A percentile compares a stretch with the other conserved stretches of the same genome.
These are phyloP conservation scores for Incurvaria masculella DNA, from an alignment of 2,888 invertebrate species.

Conservation along the genomic window DNA sequence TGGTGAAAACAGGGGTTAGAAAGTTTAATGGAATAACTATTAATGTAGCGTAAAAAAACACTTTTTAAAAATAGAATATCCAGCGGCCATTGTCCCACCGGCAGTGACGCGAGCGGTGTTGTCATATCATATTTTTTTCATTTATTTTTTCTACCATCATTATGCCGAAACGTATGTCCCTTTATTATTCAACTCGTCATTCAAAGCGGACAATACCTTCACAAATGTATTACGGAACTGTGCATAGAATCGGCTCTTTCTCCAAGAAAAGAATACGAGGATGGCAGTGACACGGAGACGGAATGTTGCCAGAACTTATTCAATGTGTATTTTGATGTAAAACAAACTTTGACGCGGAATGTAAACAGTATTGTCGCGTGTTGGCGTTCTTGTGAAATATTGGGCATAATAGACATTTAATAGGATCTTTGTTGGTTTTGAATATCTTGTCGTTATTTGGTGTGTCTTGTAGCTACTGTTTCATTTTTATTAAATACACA, in stretches of 20 bases:
- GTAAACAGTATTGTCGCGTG: slow-evolving; percentile 53
- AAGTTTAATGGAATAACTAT: no score
- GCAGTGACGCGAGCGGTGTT: slow-evolving; percentile 38
- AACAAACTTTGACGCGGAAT: slow-evolving; percentile 54
- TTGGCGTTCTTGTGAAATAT: slow-evolving; percentile 43
- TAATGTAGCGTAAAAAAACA: no score
- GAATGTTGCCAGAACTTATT: slow-evolving; percentile 21
- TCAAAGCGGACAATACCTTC: slow-evolving; percentile 22
- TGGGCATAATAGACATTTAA: slow-evolving; percentile 47
- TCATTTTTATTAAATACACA: no score
- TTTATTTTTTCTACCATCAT: background rate
- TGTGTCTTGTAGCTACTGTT: no score
- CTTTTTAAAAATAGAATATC: no score
- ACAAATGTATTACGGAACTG: background rate
- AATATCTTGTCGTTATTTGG: background rate
- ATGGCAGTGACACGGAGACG: background rate
- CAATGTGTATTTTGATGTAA: slow-evolving; percentile 51
- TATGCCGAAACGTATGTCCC: slow-evolving; percentile 22
- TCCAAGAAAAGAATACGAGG: background rate
- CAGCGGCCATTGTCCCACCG: slow-evolving; percentile 33
- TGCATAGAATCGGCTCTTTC: background rate
- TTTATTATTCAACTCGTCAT: slow-evolving; percentile 49
- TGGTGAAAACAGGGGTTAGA: no score
- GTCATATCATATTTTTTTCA: slow-evolving; percentile 27
- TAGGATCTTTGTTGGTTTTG: slow-evolving; percentile 24